A percentile compares a stretch with the other conserved stretches of the same genome.
phyloP scores from a whole-genome alignment of 2,888 invertebrate genomes.

The Hydroisotoma schaefferi region DNA sequence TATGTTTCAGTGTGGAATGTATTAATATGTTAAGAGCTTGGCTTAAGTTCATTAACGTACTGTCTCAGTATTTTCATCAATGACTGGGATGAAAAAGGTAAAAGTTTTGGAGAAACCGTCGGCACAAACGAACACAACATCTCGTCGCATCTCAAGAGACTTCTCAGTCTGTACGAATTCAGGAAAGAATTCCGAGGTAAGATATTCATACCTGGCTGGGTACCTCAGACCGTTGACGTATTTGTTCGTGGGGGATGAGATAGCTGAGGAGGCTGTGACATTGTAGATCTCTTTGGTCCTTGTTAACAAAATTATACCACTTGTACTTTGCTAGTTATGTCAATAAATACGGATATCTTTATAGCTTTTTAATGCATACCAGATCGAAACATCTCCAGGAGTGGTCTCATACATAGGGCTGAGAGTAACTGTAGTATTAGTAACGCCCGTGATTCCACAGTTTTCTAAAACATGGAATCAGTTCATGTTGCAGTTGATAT shows the following conservation, averaged over 20 bases:
- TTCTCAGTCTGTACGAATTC: constrained; percentile 10
- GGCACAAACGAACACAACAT: constrained; percentile 12
- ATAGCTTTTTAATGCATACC: too few species aligned
- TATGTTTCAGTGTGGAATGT: neutral
- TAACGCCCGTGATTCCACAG: neutral
- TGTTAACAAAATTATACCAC: neutral
- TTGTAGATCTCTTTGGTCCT: constrained; percentile 8
- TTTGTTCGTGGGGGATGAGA: neutral
- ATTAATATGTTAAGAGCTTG: neutral
- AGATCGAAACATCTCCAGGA: neutral
- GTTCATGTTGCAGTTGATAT: too few species aligned
- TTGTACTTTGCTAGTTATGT: neutral
- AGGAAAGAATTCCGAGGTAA: neutral
- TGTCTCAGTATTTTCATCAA: constrained; percentile 11
- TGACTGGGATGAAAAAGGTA: constrained; percentile 1
- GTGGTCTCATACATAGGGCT: neutral
- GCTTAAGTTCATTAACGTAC: neutral
- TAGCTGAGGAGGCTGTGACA: neutral
- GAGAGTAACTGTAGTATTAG: neutral
- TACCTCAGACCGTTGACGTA: constrained; percentile 10
- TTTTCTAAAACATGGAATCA: neutral
- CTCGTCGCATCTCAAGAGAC: neutral
- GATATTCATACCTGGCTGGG: constrained; percentile 9
- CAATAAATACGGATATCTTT: neutral
- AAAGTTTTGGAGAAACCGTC: neutral